Conservation (phyloP, 2,113 vertebrate genomes). For the Proterorhinus semilunaris region DNA sequence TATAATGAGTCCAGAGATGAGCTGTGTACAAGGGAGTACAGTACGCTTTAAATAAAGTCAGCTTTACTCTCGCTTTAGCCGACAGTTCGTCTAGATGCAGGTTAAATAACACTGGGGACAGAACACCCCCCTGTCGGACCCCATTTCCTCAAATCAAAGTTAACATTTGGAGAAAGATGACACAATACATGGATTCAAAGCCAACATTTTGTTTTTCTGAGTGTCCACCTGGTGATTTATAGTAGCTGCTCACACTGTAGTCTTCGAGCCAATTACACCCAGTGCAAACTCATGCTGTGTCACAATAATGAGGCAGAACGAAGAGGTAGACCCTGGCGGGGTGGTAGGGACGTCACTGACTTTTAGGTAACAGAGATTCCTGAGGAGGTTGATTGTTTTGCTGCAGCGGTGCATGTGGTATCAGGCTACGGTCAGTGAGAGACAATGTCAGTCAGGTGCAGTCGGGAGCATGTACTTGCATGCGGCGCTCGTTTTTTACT, state of each 20-base stretch:
- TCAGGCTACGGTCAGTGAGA: too few relatives aligned
- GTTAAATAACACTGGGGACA: too few relatives aligned
- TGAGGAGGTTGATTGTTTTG: neutral
- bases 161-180: neutral
- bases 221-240: conserved; percentile 37
- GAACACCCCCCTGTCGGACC: too few relatives aligned
- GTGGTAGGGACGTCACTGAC: too few relatives aligned
- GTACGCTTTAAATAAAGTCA: too few relatives aligned
- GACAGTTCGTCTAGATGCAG: too few relatives aligned
- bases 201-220: neutral
- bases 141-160: neutral
- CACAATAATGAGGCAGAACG: neutral
- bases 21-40: too few relatives aligned
- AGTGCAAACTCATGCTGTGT: conserved; percentile 10
- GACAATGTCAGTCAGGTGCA: neutral
- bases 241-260: conserved; percentile 36
- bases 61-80: too few relatives aligned
- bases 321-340: neutral
- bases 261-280: conserved; percentile 19
- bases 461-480: conserved; percentile 6
- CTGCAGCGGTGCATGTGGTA: neutral
- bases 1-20: too few relatives aligned
- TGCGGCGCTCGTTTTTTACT: conserved; percentile 15
- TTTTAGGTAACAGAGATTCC: neutral
- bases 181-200: neutral